phyloP scores from a whole-genome alignment of 2,113 vertebrate species.

The Aramus guarauna region DNA sequence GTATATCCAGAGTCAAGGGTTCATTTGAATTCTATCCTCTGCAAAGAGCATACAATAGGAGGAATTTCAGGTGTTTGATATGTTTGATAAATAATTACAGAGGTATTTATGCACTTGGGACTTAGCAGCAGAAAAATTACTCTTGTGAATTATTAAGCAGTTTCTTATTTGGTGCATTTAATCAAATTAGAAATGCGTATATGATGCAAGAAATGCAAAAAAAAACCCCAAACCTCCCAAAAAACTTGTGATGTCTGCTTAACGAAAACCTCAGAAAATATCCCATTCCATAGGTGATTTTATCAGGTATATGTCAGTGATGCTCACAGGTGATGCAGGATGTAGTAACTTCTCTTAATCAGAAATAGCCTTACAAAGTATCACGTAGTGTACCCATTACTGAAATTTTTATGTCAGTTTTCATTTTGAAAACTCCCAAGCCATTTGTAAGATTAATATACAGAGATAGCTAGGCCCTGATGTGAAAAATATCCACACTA shows the following conservation, averaged over 20 bases:
- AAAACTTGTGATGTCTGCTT: neutral
- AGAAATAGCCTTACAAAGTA: neutral
- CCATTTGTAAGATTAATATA: neutral
- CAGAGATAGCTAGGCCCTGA: neutral
- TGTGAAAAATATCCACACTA: neutral
- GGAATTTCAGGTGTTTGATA: neutral
- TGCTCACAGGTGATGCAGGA: neutral
- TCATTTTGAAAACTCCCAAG: neutral
- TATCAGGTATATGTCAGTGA: neutral
- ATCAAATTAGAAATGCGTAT: neutral
- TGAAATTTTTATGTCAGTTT: neutral
- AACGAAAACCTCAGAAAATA: neutral
- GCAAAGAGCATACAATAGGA: neutral
- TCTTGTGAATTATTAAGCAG: neutral
- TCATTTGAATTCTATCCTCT: neutral
- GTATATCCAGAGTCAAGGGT: neutral
- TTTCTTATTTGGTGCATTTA: slow-evolving; percentile 12
- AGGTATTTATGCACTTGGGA: neutral
- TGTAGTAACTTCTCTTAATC: neutral
- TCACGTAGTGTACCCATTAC: neutral
- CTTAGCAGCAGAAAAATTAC: neutral
- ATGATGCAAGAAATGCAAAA: neutral
- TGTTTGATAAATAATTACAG: neutral
- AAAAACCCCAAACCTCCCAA: neutral
- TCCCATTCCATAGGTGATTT: neutral